Percentiles rank a stretch among this genome's conserved stretches.
These are phyloP conservation scores for Neria commutata DNA, from an alignment of 2,888 invertebrate genomes.

Conservation along the genomic window DNA sequence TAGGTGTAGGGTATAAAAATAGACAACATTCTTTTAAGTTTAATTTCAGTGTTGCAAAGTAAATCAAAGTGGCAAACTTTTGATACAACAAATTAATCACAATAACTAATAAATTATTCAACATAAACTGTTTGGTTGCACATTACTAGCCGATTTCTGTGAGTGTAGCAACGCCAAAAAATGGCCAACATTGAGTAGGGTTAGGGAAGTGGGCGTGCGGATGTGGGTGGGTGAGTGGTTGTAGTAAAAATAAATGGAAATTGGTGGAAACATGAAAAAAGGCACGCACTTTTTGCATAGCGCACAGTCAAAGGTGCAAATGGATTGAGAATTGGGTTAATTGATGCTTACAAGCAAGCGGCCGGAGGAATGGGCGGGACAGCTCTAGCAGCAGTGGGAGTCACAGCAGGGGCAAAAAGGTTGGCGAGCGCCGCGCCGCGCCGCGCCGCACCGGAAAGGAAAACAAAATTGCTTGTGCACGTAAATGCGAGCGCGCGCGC, in stretches of 20 bases:
- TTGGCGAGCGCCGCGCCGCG: no score
- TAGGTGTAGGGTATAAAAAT: no score
- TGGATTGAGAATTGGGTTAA: conserved; percentile 53
- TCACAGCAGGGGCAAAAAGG: no score
- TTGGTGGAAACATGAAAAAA: neutral
- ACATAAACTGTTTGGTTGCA: no score
- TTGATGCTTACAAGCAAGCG: conserved; percentile 47
- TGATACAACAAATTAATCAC: no score
- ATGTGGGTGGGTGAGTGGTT: neutral
- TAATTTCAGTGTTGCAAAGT: no score
- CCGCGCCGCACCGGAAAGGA: no score
- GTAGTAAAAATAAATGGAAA: conserved; percentile 20
- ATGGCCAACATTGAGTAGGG: neutral
- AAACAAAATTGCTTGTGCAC: no score
- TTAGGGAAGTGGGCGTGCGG: neutral
- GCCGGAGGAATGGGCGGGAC: conserved; percentile 3
- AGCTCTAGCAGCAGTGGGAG: neutral
- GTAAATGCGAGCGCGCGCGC: neutral
- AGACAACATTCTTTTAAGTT: no score
- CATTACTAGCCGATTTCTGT: no score
- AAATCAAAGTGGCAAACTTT: no score
- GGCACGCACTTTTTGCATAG: neutral
- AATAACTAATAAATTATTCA: no score
- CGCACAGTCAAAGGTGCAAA: conserved; percentile 43
- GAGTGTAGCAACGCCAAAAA: neutral